These are phyloP conservation scores for Aegotheles bennettii DNA, from an alignment of 2,113 vertebrate genomes.

Conservation along the genomic window DNA sequence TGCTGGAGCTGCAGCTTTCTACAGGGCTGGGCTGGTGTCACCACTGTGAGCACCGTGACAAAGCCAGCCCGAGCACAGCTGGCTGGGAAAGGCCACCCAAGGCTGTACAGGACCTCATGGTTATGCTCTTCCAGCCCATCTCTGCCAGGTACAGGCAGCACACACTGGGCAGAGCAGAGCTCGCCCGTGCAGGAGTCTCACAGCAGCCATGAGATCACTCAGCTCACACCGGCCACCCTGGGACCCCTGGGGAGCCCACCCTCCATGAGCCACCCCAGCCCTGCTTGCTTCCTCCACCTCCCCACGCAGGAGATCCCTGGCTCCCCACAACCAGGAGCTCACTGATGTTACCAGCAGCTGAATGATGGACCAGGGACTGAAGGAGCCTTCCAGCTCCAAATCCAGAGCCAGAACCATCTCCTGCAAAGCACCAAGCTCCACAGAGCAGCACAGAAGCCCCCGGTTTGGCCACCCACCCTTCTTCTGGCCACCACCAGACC, in stretches of 20 bases:
- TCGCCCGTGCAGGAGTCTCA: background rate
- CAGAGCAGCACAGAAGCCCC: accelerated
- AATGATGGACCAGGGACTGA: accelerated
- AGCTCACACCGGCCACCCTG: accelerated
- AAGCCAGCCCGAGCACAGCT: background rate
- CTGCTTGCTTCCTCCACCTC: background rate
- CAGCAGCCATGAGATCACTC: background rate
- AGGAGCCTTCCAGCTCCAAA: background rate
- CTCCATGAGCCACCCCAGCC: background rate
- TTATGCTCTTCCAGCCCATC: background rate
- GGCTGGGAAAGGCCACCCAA: background rate
- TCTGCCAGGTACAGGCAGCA: background rate
- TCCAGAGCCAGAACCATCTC: background rate
- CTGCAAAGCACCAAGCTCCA: background rate
- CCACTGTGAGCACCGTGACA: background rate
- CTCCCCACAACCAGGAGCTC: background rate
- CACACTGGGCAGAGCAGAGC: background rate
- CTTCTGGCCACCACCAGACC: background rate
- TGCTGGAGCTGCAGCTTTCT: background rate
- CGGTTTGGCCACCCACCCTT: accelerated
- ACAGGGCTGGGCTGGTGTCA: background rate
- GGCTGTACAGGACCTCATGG: background rate
- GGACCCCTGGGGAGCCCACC: background rate
- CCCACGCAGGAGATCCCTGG: accelerated
- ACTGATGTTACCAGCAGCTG: background rate